Base-by-base conservation (phyloP, 1,140 invertebrate species). In the Potamilus streckersoni region DNA sequence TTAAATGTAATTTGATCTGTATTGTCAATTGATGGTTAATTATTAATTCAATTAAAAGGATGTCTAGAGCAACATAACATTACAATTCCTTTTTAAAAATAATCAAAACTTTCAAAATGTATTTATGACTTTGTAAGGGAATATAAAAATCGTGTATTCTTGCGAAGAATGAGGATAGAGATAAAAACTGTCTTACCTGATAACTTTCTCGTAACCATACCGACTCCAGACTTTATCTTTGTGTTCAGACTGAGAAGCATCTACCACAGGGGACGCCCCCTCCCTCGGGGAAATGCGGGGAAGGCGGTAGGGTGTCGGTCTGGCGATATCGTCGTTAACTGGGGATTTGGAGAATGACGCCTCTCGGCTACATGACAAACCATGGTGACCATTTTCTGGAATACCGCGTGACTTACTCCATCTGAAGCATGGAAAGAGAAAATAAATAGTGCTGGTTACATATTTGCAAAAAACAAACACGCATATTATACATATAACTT, bases 221-320 rank as follows among this genome's bases (percentile, higher is more conserved):
- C 75, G 49, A 59, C 75, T 77, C 75, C 75, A 77, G 19, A 77
- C 75, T 69, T 77, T 77, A 58, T 77, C 70, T 20, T 69, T 66
- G 17, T 17, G 15, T 14, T 60, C 58, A n/a, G 64, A 71, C 27
- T 69, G 66, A 13, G 19, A 8, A 4, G 72, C 75, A 19, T 77
- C 75, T 15, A 63, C 58, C n/a, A n/a, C 5, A 62, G 23, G 70
- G 19, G 19, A 20, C n/a, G 67, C 49, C n/a, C 56, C 69, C 38
- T 16, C 17, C 57, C 75, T 38, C 12, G 65, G 70, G n/a, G 75
- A 77, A 19, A 77, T 38, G 23, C 75, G 71, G 6, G 75, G 75
- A 38, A 77, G 64, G 2, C 75, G 56, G 19, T 77, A 77, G 14
- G 75, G 75, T 0, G 58, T 57, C 14, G 75, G 73, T 6, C 38